A percentile compares a stretch with the other conserved stretches of the same genome.
phyloP scores from a whole-genome alignment of 2,888 invertebrate genomes.

The Drosophila percnosoma region DNA sequence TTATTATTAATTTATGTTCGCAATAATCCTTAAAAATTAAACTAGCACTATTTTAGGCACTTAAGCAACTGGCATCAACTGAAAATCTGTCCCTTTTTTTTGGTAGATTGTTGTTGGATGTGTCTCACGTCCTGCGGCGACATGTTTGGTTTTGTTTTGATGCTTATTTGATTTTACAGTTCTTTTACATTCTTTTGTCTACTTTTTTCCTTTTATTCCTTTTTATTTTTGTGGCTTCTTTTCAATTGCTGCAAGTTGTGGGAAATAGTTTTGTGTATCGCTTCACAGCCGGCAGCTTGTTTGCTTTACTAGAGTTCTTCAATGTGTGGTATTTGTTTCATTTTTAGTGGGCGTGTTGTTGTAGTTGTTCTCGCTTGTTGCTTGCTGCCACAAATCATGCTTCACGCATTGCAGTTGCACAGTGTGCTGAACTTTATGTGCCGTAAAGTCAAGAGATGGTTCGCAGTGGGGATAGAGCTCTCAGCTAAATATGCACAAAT shows the following conservation, averaged over 20 bases:
- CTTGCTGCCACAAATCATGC: conserved; percentile 61
- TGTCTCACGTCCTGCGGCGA: conserved; percentile 52
- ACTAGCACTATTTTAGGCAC: neutral
- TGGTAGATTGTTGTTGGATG: neutral
- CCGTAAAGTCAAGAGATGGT: conserved; percentile 16
- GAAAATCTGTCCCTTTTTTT: no score
- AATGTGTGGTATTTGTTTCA: conserved; percentile 26
- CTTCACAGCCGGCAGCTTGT: conserved; percentile 64
- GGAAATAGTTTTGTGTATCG: conserved; percentile 69
- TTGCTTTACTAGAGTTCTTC: conserved; percentile 56
- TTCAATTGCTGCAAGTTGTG: conserved; percentile 68
- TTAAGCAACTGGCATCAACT: no score
- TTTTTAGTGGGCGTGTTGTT: conserved; percentile 13
- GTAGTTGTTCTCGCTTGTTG: conserved; percentile 22
- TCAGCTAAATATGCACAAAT: conserved; percentile 75
- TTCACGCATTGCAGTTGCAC: conserved; percentile 62
- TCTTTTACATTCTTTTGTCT: neutral
- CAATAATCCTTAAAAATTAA: neutral
- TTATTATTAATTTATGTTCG: neutral
- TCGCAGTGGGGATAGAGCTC: neutral
- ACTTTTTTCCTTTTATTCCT: neutral
- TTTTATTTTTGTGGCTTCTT: conserved; percentile 30
- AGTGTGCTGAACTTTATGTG: conserved; percentile 72
- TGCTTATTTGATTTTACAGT: conserved; percentile 74
- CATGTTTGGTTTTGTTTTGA: conserved; percentile 64